Evolutionary conservation across 2,113 vertebrate species (phyloP), one percentile per base, ranked within the genome.

Genomic region (Paratilapia polleni): DNA sequence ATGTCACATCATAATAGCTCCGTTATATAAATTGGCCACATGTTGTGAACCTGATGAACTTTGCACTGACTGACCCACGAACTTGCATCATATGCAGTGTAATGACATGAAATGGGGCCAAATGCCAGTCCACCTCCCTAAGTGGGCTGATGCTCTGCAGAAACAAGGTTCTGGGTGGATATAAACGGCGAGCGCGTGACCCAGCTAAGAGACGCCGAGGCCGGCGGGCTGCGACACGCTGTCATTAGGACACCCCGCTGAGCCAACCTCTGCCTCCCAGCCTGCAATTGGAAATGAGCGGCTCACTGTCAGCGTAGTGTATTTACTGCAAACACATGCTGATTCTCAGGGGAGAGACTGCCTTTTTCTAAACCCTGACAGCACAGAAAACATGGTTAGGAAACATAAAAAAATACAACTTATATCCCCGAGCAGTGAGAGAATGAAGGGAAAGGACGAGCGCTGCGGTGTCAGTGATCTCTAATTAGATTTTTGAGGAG

Each of bases 161-260:
- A 84, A 83, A 68, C 86, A 52, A 28, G 88, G 91, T 90, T 89
- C 82, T 61, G 81, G 41, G 66, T 70, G 85, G 83, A 77, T 82
- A 87, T 83, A 90, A 83, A 89, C 82, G 90, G 73, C 3, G 78
- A 83, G 82, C 54, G 77, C 88, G 85, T 20, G 87, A 85, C 61
- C 82, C 63, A 76, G 78, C 84, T 31, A 59, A 80, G 80, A 86
- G 90, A 90, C 78, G 20, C 73, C 4, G 66, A 81, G 77, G 89
- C 86, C 68, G 22, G 78, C 49, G 74, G 84, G 82, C 90, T 66
- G 78, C 57, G 47, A 73, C 86, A 91, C 83, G 58, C 88, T 93
- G 93, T 92, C 91, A 94, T 95, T 92, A 93, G 79, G 87, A 93
- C 93, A 92, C 93, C 92, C 90, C 80, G 60, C 92, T 57, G 84